Conservation (phyloP, 2,888 invertebrate species). For the Scaptomyza parva region DNA sequence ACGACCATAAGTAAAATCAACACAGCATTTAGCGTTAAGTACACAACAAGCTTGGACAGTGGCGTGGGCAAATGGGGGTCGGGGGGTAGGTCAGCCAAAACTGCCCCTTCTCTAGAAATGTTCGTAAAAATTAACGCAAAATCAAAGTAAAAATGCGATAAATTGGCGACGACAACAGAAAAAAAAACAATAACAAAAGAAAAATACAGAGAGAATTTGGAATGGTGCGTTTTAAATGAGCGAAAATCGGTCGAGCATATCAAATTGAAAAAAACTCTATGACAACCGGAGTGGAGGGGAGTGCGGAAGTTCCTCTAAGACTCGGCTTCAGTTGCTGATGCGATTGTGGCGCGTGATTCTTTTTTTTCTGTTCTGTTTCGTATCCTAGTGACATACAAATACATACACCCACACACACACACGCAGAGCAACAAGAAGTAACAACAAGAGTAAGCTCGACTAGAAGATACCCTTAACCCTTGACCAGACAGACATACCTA, state of each 20-base stretch:
- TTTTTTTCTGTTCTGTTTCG: too few species aligned
- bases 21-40: conserved; percentile 67
- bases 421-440: conserved; percentile 32
- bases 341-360: conserved; percentile 65
- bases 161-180: conserved; percentile 74
- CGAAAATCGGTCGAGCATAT: conserved; percentile 80
- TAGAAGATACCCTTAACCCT: too few species aligned
- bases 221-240: conserved; percentile 72
- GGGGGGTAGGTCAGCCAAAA: neutral
- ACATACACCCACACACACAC: conserved; percentile 37
- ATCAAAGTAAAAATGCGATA: conserved; percentile 79
- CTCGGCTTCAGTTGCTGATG: conserved; percentile 31
- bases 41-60: conserved; percentile 40
- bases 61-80: neutral
- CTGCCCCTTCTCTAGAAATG: conserved; percentile 21
- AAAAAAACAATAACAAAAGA: conserved; percentile 48
- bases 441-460: too few species aligned
- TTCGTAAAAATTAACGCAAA: conserved; percentile 76
- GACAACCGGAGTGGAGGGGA: conserved; percentile 36
- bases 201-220: conserved; percentile 25
- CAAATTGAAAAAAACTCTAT: conserved; percentile 78
- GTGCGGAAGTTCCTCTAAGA: conserved; percentile 3
- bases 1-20: conserved; percentile 46
- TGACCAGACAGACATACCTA: too few species aligned
- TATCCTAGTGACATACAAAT: conserved; percentile 80